Evolutionary conservation across 2,797 vertebrate genomes (phyloP), one percentile per base, ranked within the genome.

Genomic region (Hipposideros larvatus): DNA sequence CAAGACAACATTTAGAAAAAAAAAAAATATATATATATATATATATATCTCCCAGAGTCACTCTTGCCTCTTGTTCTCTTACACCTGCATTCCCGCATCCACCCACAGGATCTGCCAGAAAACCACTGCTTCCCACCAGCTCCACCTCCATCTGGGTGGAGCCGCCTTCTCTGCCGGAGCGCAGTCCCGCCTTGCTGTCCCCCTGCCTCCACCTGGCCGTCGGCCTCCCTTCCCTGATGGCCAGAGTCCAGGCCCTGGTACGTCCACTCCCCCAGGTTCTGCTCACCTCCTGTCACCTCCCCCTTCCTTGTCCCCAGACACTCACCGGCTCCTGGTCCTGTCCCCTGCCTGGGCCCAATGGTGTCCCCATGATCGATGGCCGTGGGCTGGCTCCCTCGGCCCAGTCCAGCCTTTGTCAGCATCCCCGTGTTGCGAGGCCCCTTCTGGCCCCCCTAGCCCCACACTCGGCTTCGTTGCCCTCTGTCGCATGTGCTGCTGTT

Each of bases 321-420:
- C 63, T 34, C 15, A 9, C 63, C 63, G 34, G 31, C 31, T 19
- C 15, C 63, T 4, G 3, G n/a, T 34, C 65, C 65, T 21, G 16
- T 16, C 63, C 61, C 63, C 7, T 51, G 63, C 63, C 63, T 18
- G 63, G 63, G 63, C 31, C 63, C 14, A 15, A 9, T 4, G 7
- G 4, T 65, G 15, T n/a, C 63, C 61, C 61, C 11, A 14, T 7
- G 43, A 43, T 9, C 43, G 9, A 43, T 43, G 63, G 8, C 63
- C 31, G 1, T 1, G 63, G 7, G 63, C 3, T 9, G 63, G 16
- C 16, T 19, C 65, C 8, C n/a, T 34, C 7, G 1, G 1, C 10
- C 65, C 65, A 16, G 16, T 19, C n/a, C 14, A 3, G 15, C n/a
- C 65, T 19, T 66, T 66, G n/a, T 10, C 65, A 34, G 15, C 14